Evolutionary conservation across 2,888 invertebrate species (phyloP).

Genomic region (Prenolepis imparis): DNA sequence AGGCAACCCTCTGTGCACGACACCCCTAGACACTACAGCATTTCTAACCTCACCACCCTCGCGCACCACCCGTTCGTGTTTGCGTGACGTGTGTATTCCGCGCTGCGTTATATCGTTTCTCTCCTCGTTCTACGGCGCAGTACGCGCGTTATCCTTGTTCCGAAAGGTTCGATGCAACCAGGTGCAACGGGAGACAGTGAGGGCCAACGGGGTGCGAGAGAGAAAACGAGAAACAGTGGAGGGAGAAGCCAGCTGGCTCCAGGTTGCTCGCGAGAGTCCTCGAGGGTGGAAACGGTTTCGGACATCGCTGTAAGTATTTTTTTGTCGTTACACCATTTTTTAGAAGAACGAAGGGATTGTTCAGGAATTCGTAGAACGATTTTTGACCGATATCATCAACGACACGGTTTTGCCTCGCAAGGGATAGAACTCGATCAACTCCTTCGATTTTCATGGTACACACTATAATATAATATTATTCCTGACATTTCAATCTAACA

Average conservation of each 20-base stretch:
- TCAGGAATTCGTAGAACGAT: background rate
- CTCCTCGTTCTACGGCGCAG: slow-evolving; percentile 46
- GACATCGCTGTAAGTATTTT: slow-evolving; percentile 43
- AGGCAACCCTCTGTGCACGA: slow-evolving; percentile 65
- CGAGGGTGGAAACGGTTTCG: slow-evolving; percentile 47
- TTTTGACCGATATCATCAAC: slow-evolving; percentile 11
- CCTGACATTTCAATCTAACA: background rate
- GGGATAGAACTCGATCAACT: slow-evolving; percentile 9
- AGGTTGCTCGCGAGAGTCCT: slow-evolving; percentile 49
- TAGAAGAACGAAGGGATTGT: background rate
- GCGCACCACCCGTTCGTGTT: slow-evolving; percentile 58
- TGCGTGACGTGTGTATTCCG: slow-evolving; percentile 62
- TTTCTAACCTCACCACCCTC: slow-evolving; percentile 74
- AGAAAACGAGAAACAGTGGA: slow-evolving; percentile 37
- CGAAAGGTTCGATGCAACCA: slow-evolving; percentile 55
- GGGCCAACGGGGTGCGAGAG: slow-evolving; percentile 43
- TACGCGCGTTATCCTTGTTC: slow-evolving; percentile 52
- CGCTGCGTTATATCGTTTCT: slow-evolving; percentile 57
- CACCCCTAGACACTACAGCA: slow-evolving; percentile 63
- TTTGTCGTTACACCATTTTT: background rate
- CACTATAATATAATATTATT: slow-evolving; percentile 3
- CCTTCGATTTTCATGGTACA: slow-evolving; percentile 30
- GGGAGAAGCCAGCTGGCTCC: slow-evolving; percentile 49
- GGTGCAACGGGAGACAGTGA: slow-evolving; percentile 47
- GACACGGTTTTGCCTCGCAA: background rate